Percentiles rank a stretch among this genome's conserved stretches.
Evolutionary conservation across 64 coral and sea anemone genomes (phyloP).

Genomic region (Exaiptasia diaphana): DNA sequence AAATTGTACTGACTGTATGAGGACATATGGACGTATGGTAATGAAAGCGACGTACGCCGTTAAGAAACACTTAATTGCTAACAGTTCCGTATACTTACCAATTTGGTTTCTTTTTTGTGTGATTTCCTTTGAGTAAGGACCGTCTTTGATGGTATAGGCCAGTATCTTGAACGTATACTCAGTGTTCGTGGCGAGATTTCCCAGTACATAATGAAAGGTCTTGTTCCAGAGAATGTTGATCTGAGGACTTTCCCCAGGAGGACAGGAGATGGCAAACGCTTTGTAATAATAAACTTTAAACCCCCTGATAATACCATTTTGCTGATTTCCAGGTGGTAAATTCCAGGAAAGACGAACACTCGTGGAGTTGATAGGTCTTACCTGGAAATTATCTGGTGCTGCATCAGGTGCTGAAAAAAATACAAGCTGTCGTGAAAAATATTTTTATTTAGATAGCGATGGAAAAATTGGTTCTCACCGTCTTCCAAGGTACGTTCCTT

Average conservation of each 20-base stretch:
- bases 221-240: too few species aligned
- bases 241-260: too few species aligned
- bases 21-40: too few species aligned
- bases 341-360: constrained; percentile 27
- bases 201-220: background rate
- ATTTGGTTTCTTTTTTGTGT: background rate
- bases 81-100: too few species aligned
- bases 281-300: constrained; percentile 20
- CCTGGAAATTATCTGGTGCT: constrained; percentile 6
- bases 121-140: background rate
- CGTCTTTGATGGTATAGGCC: constrained; percentile 39
- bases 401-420: constrained; percentile 9
- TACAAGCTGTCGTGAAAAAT: background rate
- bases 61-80: too few species aligned
- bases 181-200: constrained; percentile 6
- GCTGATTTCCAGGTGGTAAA: background rate
- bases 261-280: too few species aligned
- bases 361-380: background rate
- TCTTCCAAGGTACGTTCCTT: constrained; percentile 39
- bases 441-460: background rate
- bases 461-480: background rate
- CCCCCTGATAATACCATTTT: constrained; percentile 27
- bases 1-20: too few species aligned
- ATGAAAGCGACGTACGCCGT: too few species aligned
- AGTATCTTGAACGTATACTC: constrained; percentile 23